These are phyloP conservation scores for Leptoclinus maculatus DNA, from an alignment of 2,797 vertebrate species.

Conservation along the genomic window DNA sequence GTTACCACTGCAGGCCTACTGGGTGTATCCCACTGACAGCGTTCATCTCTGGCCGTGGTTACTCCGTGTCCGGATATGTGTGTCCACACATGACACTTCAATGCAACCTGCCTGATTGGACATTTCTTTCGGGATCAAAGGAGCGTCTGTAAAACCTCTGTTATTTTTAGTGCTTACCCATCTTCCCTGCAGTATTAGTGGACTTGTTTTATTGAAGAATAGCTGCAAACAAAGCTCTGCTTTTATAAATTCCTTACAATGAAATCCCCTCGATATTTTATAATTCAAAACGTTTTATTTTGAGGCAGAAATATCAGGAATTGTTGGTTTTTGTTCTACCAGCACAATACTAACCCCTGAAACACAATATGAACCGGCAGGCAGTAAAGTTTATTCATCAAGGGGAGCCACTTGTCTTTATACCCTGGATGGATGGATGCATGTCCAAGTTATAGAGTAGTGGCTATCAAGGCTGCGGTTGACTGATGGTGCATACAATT, in stretches of 20 bases:
- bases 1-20: not conserved
- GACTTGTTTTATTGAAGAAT: not conserved
- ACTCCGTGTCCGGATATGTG: not conserved
- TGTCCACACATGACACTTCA: not conserved
- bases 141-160: not conserved
- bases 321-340: not conserved
- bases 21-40: conserved; percentile 2
- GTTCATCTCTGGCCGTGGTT: conserved; percentile 1
- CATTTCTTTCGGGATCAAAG: not conserved
- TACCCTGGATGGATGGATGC: conserved; percentile 18
- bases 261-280: not conserved
- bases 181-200: no score
- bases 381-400: conserved; percentile 36
- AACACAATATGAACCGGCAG: conserved; percentile 27
- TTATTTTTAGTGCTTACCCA: not conserved
- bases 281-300: not conserved
- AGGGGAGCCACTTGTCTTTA: conserved; percentile 23
- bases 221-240: not conserved
- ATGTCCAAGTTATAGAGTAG: conserved; percentile 30
- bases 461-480: not conserved
- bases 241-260: not conserved
- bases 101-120: not conserved
- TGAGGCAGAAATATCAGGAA: not conserved
- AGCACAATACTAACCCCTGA: not conserved
- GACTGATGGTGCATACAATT: conserved; percentile 29